Base-by-base conservation (phyloP, 2,797 vertebrate genomes). In the Gephyroberyx darwinii region DNA sequence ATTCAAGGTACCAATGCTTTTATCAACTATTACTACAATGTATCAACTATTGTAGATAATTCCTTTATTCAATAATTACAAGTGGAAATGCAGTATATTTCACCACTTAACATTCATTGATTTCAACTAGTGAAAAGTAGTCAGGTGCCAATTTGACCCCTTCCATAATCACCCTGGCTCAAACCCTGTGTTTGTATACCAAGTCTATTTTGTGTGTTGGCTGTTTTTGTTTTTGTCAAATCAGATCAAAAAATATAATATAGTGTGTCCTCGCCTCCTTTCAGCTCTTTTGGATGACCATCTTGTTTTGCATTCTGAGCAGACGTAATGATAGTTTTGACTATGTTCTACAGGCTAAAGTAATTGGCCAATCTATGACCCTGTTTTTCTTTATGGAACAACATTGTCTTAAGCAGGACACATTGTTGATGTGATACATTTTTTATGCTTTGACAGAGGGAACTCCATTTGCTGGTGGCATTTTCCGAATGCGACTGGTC, bases 401-500 rank as follows among this genome's bases (percentile, higher is more conserved):
- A 45, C 22, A 75, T 70, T 85, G 70, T 77, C 70, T 52, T 26
- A 58, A 67, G 74, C 26, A 5, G 19, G 31, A 66, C 81, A 69
- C 61, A 52, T 68, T 87, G 83, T 77, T 82, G 76, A 81, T 85
- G 37, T 69, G 35, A 89, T 91, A 8, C 88, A 89, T 91, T 88
- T 51, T 92, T 91, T 67, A 86, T 86, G 58, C 58, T 79, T 84
- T 75, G 63, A 86, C 92, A 97, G 96, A 98, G 91, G 96, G 96
- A 74, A 98, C 96, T 72, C 96, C 96, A 0, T 98, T 97, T 56
- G 95, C 96, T 0, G 96, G 96, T 57, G 96, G 96, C 77, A 85
- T 98, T 75, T 98, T 98, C 91, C 94, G 95, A 66, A 97, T 97
- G 96, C 96, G 97, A 30, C 92, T 98, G 71, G 95, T 97, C 71